These are phyloP conservation scores for Hymenopus coronatus DNA, from an alignment of 2,888 invertebrate species.

Conservation along the genomic window DNA sequence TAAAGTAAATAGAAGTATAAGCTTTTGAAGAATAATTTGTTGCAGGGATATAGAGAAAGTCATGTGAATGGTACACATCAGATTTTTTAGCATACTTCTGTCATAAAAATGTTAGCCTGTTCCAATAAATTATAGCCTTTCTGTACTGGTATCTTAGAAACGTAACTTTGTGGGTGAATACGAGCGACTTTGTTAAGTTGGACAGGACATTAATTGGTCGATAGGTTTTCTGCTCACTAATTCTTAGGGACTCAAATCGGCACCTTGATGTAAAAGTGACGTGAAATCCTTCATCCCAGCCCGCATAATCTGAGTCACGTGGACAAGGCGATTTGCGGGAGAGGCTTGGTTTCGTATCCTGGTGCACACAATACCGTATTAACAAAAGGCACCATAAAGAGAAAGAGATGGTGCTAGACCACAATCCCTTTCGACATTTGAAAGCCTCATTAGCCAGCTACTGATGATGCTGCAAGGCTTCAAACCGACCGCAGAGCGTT, in stretches of 20 bases:
- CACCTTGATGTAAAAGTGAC: not conserved
- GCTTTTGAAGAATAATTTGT: too few species aligned
- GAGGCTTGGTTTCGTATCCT: not conserved
- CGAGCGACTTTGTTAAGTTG: not conserved
- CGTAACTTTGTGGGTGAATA: too few species aligned
- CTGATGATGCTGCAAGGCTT: constrained; percentile 4
- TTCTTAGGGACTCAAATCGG: not conserved
- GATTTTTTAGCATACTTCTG: too few species aligned
- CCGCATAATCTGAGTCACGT: not conserved
- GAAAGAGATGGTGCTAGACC: not conserved
- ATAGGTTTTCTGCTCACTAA: not conserved
- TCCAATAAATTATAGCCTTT: too few species aligned
- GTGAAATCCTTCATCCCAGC: not conserved
- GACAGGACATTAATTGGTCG: not conserved
- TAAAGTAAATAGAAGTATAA: too few species aligned
- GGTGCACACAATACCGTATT: not conserved
- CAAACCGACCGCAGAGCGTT: constrained; percentile 7
- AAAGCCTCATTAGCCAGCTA: constrained; percentile 13
- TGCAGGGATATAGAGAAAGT: too few species aligned
- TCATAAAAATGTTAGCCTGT: too few species aligned
- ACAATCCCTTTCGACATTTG: constrained; percentile 15
- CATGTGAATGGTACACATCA: too few species aligned
- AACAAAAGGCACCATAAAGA: not conserved
- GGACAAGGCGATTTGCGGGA: not conserved
- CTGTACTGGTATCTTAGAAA: too few species aligned